These are phyloP conservation scores for Scrobipalpa atriplicella DNA, from an alignment of 2,888 invertebrate genomes.

Conservation along the genomic window DNA sequence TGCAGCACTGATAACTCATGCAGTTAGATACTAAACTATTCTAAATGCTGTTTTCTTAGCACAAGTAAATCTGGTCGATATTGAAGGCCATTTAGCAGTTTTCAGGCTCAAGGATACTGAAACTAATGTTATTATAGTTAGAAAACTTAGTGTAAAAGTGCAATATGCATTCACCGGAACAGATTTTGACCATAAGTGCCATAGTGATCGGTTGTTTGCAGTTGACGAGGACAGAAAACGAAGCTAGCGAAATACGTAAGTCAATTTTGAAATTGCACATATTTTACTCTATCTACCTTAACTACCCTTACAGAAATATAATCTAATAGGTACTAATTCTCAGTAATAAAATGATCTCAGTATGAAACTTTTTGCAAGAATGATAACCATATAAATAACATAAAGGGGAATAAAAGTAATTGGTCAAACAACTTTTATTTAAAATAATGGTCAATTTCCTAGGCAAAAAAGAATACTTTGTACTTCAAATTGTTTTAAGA, in stretches of 20 bases:
- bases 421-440: too few species aligned
- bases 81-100: not conserved
- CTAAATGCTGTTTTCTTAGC: not conserved
- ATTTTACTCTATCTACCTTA: too few species aligned
- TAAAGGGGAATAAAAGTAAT: too few species aligned
- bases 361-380: too few species aligned
- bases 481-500: too few species aligned
- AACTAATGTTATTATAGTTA: not conserved
- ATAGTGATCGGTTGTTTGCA: conserved; percentile 57
- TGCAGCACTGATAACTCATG: not conserved
- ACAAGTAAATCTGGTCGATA: not conserved
- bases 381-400: too few species aligned
- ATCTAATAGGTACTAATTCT: too few species aligned
- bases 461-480: too few species aligned
- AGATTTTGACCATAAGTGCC: conserved; percentile 49
- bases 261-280: not conserved
- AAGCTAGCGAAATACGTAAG: conserved; percentile 52
- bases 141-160: not conserved
- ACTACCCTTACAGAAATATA: too few species aligned
- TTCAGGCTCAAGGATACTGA: not conserved
- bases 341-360: too few species aligned
- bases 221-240: conserved; percentile 49
- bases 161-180: conserved; percentile 48
- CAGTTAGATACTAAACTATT: not conserved
- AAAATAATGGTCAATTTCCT: too few species aligned